A percentile compares a stretch with the other conserved stretches of the same genome.
Conservation (phyloP, 2,797 vertebrate genomes). For the Bradypodion pumilum region DNA sequence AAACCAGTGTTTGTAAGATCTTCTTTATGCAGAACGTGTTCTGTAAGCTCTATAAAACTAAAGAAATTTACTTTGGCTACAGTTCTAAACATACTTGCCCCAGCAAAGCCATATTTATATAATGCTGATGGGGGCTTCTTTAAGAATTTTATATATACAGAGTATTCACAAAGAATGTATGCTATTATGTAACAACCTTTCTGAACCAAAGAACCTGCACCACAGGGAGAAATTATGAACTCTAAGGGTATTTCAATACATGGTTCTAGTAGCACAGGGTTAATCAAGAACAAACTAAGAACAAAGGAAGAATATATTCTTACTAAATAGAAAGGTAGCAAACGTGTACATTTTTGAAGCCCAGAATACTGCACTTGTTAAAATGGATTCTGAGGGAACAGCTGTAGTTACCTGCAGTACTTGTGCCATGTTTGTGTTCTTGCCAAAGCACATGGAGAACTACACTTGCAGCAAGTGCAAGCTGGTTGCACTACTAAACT, state of each 20-base stretch:
- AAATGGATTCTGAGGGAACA: too few species aligned
- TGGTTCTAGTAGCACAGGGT: too few species aligned
- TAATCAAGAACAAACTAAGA: too few species aligned
- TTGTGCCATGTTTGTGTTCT: too few species aligned
- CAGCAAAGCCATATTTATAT: neutral
- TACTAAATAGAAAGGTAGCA: too few species aligned
- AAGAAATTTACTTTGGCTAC: slow-evolving; percentile 3
- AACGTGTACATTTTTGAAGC: too few species aligned
- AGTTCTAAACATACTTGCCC: slow-evolving; percentile 6
- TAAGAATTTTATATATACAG: slow-evolving; percentile 4
- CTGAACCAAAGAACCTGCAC: neutral
- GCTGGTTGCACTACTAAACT: too few species aligned
- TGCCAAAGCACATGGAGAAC: too few species aligned
- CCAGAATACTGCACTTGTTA: too few species aligned
- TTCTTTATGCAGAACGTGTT: neutral
- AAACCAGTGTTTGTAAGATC: neutral
- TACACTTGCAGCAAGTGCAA: too few species aligned
- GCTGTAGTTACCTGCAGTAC: too few species aligned
- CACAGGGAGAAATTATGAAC: neutral
- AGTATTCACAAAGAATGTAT: neutral
- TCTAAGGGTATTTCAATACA: neutral
- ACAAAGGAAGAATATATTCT: too few species aligned
- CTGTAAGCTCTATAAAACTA: neutral
- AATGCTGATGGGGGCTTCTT: neutral
- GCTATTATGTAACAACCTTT: neutral